Evolutionary conservation across 2,113 vertebrate genomes (phyloP).

Genomic region (Uropsilus gracilis): DNA sequence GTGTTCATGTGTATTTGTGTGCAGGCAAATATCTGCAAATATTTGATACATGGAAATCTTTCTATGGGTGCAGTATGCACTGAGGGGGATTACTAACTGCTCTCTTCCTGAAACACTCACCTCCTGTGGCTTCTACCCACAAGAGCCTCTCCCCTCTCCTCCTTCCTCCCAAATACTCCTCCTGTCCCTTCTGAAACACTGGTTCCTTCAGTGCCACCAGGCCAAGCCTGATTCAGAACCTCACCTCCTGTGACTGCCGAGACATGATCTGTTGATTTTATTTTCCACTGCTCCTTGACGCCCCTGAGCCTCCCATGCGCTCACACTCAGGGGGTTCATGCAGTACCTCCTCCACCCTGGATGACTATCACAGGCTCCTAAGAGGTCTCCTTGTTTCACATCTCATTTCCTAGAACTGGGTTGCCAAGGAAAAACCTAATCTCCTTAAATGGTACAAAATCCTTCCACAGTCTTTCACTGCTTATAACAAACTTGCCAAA

Average conservation of each 20-base stretch:
- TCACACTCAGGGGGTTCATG: too few species aligned
- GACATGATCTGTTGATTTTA: neutral
- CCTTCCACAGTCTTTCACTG: neutral
- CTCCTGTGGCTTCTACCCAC: neutral
- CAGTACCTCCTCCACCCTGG: neutral
- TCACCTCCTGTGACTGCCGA: neutral
- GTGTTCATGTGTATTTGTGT: rapidly evolving
- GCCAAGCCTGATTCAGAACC: neutral
- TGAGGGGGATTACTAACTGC: neutral
- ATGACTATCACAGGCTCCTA: neutral
- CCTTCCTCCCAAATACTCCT: neutral
- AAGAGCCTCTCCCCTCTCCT: neutral
- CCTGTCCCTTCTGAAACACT: neutral
- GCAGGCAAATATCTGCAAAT: neutral
- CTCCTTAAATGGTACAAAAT: neutral
- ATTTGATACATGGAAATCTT: neutral
- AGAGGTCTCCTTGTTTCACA: neutral
- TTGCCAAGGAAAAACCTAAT: neutral
- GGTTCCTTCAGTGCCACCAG: neutral
- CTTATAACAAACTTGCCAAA: neutral
- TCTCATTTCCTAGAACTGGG: neutral
- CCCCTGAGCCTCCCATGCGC: neutral
- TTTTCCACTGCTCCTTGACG: neutral
- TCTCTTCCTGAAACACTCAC: neutral
- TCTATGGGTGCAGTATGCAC: neutral